phyloP scores from a whole-genome alignment of 1,140 invertebrate genomes.

The Panagrolaimus sp. region DNA sequence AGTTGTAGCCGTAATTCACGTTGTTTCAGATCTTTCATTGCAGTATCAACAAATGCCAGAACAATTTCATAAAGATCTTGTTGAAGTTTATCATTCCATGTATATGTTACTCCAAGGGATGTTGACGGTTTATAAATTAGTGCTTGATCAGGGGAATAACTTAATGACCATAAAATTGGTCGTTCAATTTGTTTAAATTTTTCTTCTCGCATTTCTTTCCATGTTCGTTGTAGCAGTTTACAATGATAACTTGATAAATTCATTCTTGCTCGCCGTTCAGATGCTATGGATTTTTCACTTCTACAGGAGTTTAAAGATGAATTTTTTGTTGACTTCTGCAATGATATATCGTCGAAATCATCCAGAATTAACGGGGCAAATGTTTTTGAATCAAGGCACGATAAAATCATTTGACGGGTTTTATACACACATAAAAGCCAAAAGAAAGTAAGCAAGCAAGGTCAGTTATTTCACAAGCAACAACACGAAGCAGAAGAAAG shows the following conservation, averaged over 20 bases:
- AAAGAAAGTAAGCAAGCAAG: not conserved
- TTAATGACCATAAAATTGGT: slow-evolving; percentile 22
- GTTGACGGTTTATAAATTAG: not conserved
- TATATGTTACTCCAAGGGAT: slow-evolving; percentile 19
- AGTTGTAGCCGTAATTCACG: slow-evolving; percentile 20
- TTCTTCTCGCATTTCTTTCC: slow-evolving; percentile 26
- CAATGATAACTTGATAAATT: slow-evolving; percentile 25
- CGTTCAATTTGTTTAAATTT: slow-evolving; percentile 29
- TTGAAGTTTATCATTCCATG: slow-evolving; percentile 23
- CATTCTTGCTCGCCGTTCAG: slow-evolving; percentile 13
- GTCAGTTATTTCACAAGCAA: too few relatives aligned
- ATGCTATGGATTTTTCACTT: too few relatives aligned
- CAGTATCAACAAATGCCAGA: slow-evolving; percentile 24
- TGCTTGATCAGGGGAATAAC: slow-evolving; percentile 16
- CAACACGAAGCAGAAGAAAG: too few relatives aligned
- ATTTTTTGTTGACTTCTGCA: slow-evolving; percentile 7
- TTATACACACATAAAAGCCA: not conserved
- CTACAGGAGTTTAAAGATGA: not conserved
- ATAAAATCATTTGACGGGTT: not conserved
- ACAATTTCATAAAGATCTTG: slow-evolving; percentile 28
- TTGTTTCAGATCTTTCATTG: slow-evolving; percentile 20
- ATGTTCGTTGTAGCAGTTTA: slow-evolving; percentile 27
- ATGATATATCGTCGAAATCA: slow-evolving; percentile 1
- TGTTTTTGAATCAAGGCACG: slow-evolving; percentile 6
- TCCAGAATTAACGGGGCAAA: not conserved